These are phyloP conservation scores for Drosophila novamexicana DNA, from an alignment of 1,140 invertebrate genomes.

Conservation along the genomic window DNA sequence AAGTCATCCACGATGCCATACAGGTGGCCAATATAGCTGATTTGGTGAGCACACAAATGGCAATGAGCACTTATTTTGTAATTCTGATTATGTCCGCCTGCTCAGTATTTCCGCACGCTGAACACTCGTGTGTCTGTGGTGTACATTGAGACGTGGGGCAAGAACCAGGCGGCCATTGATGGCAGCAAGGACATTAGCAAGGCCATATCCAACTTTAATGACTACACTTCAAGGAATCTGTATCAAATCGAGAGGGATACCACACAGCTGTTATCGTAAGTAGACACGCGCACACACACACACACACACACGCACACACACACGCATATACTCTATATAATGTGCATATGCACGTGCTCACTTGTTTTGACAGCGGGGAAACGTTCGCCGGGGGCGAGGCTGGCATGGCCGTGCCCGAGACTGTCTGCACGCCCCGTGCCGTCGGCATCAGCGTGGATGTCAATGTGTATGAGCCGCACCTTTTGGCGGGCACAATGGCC, in stretches of 20 bases:
- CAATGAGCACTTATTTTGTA: neutral
- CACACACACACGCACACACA: neutral
- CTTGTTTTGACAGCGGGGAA: constrained; percentile 88
- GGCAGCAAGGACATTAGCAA: constrained; percentile 93
- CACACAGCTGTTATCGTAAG: constrained; percentile 96
- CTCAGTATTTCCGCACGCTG: constrained; percentile 95
- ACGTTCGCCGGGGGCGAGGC: constrained; percentile 93
- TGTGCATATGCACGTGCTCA: constrained; percentile 14
- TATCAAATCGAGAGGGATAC: constrained; percentile 94
- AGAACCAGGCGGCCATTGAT: constrained; percentile 92
- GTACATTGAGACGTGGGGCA: constrained; percentile 98
- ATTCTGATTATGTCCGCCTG: neutral
- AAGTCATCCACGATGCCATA: constrained; percentile 97
- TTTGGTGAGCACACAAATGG: constrained; percentile 88
- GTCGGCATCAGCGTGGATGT: constrained; percentile 96
- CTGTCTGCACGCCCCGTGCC: constrained; percentile 95
- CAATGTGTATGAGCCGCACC: constrained; percentile 96
- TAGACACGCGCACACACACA: constrained; percentile 36
- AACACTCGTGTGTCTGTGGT: constrained; percentile 97
- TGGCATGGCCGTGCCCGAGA: constrained; percentile 95
- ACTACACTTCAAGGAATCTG: constrained; percentile 93
- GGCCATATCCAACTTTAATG: constrained; percentile 94
- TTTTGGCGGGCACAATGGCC: constrained; percentile 96
- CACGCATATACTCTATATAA: constrained; percentile 1
- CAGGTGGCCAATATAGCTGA: constrained; percentile 98